Conservation (phyloP, 1,140 invertebrate species). For the Centruroides vittatus region DNA sequence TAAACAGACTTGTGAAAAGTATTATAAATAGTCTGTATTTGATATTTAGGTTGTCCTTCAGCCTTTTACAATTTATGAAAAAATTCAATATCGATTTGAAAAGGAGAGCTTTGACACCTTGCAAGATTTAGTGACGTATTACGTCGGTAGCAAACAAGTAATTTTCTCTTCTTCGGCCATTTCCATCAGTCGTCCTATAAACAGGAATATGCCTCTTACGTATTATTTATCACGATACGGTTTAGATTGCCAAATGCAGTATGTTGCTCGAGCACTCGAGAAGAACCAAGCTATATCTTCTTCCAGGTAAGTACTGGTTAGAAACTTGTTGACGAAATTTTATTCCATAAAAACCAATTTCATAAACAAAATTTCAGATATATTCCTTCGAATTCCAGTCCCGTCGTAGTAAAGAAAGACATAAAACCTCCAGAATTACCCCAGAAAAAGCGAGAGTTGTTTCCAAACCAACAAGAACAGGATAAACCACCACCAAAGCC, state of each 20-base stretch:
- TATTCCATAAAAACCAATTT: neutral
- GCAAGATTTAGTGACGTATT: constrained; percentile 81
- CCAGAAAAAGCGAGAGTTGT: neutral
- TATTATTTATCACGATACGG: constrained; percentile 37
- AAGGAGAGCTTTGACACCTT: constrained; percentile 85
- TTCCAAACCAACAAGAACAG: neutral
- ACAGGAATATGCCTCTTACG: constrained; percentile 43
- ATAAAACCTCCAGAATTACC: neutral
- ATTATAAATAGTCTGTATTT: neutral
- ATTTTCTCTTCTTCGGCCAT: constrained; percentile 76
- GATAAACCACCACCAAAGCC: constrained; percentile 51
- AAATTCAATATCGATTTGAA: constrained; percentile 84
- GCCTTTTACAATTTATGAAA: constrained; percentile 76
- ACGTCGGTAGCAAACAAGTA: constrained; percentile 73
- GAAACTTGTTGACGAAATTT: neutral
- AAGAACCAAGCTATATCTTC: neutral
- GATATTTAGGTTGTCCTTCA: constrained; percentile 55
- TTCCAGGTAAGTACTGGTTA: neutral
- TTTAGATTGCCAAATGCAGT: constrained; percentile 24
- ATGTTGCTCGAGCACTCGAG: constrained; percentile 12
- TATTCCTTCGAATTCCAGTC: neutral
- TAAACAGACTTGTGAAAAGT: too few species aligned
- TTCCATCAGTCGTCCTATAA: constrained; percentile 56
- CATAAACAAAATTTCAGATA: neutral
- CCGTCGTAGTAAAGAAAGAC: neutral